Evolutionary conservation across 1,140 invertebrate species (phyloP).

Genomic region (Planococcus citri): DNA sequence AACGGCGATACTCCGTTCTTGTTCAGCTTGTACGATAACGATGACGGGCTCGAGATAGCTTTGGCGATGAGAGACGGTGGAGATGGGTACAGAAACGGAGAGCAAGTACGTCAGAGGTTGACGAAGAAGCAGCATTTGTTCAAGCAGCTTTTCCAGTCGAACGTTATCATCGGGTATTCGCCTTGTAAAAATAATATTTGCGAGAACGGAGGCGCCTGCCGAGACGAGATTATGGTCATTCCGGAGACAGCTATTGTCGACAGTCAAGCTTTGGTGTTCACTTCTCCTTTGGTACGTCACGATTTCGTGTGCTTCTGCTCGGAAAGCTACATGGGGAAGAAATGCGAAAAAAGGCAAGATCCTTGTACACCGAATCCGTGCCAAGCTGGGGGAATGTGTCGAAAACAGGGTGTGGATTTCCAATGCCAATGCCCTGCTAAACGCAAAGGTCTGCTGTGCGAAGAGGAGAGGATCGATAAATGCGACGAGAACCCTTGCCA

Average conservation of each 20-base stretch:
- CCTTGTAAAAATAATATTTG: slow-evolving; percentile 56
- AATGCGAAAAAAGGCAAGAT: slow-evolving; percentile 73
- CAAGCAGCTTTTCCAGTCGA: slow-evolving; percentile 42
- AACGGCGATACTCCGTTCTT: slow-evolving; percentile 50
- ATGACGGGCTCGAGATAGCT: slow-evolving; percentile 52
- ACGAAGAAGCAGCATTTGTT: slow-evolving; percentile 49
- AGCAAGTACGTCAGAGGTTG: slow-evolving; percentile 48
- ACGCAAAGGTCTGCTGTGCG: slow-evolving; percentile 70
- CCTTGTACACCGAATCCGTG: slow-evolving; percentile 86
- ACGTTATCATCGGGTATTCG: slow-evolving; percentile 52
- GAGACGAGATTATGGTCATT: slow-evolving; percentile 53
- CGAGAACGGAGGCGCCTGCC: slow-evolving; percentile 63
- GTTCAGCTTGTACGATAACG: slow-evolving; percentile 57
- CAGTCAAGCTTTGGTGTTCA: slow-evolving; percentile 62
- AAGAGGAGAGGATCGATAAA: slow-evolving; percentile 64
- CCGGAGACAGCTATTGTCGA: slow-evolving; percentile 57
- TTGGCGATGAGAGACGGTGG: slow-evolving; percentile 44
- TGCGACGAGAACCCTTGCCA: slow-evolving; percentile 72
- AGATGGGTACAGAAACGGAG: slow-evolving; percentile 41
- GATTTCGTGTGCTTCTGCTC: slow-evolving; percentile 67
- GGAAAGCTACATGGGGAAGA: slow-evolving; percentile 59
- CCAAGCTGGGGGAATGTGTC: slow-evolving; percentile 62
- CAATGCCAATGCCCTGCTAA: slow-evolving; percentile 63
- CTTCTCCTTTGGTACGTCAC: slow-evolving; percentile 60
- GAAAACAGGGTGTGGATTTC: slow-evolving; percentile 65